A percentile compares a stretch with the other conserved stretches of the same genome.
Conservation (phyloP, 2,797 vertebrate genomes). For the Huso huso region DNA sequence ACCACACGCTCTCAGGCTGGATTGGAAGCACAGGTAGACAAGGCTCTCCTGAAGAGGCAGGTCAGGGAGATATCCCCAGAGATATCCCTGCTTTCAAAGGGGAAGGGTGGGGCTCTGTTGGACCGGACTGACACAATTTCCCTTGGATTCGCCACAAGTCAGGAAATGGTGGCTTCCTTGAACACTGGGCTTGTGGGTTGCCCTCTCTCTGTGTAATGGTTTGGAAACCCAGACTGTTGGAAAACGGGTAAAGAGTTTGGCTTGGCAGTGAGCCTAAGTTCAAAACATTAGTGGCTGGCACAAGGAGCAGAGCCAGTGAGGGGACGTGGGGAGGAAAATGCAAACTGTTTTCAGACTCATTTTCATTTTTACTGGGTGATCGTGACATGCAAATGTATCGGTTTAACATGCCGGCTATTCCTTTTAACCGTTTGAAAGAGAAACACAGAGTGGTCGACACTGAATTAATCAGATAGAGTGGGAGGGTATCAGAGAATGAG, state of each 20-base stretch:
- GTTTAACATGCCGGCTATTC: slow-evolving; percentile 1
- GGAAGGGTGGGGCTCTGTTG: no score
- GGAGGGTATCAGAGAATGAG: background rate
- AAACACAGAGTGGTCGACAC: background rate
- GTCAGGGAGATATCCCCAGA: no score
- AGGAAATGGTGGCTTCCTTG: no score
- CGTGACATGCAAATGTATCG: slow-evolving; percentile 4
- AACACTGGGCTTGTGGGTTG: background rate
- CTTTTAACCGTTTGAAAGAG: background rate
- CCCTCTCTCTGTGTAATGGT: slow-evolving; percentile 5
- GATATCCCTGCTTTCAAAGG: no score
- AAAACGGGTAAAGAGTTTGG: slow-evolving; percentile 16
- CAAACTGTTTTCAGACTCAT: slow-evolving; percentile 11
- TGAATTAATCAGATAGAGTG: no score
- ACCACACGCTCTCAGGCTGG: no score
- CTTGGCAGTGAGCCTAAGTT: slow-evolving; percentile 24
- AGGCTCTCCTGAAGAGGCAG: no score
- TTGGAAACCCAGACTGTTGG: slow-evolving; percentile 11
- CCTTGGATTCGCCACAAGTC: no score
- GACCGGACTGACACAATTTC: no score
- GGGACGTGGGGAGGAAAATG: slow-evolving; percentile 11
- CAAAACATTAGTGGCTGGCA: slow-evolving; percentile 19
- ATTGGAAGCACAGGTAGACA: no score
- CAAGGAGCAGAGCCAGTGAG: slow-evolving; percentile 17
- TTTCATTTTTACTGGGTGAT: background rate